Conservation (phyloP, 2,113 vertebrate genomes). For the Jaculus jaculus region DNA sequence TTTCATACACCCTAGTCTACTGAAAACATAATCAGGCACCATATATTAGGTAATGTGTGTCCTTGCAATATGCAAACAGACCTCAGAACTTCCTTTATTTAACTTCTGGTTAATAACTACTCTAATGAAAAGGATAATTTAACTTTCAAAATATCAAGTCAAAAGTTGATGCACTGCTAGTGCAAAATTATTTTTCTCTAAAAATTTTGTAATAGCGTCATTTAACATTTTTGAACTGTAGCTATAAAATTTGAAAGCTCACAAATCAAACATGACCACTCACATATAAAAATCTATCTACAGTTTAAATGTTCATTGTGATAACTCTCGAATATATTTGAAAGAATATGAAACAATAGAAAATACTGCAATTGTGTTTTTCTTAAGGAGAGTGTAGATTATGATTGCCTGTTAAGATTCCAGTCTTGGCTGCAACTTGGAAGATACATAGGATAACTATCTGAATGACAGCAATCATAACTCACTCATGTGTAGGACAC, state of each 20-base stretch:
- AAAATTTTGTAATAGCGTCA: conserved; percentile 24
- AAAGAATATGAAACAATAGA: background rate
- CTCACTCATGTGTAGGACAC: background rate
- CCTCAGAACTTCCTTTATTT: conserved; percentile 55
- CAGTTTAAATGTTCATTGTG: conserved; percentile 4
- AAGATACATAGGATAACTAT: background rate
- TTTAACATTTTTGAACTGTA: conserved; percentile 33
- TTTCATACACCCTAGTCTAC: conserved; percentile 48
- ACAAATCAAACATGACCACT: conserved; percentile 17
- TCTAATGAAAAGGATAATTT: conserved; percentile 72
- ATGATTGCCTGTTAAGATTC: background rate
- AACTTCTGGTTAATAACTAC: conserved; percentile 70
- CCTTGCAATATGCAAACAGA: conserved; percentile 49
- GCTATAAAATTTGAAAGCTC: conserved; percentile 22
- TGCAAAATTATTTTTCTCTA: conserved; percentile 15
- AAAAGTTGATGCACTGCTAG: conserved; percentile 56
- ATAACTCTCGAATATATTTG: background rate
- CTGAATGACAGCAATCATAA: background rate
- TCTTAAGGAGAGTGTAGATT: background rate
- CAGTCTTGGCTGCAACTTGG: background rate
- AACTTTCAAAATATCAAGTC: conserved; percentile 75
- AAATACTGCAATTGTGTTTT: background rate
- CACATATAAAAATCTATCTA: conserved; percentile 39
- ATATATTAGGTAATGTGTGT: conserved; percentile 30
- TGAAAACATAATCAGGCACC: conserved; percentile 73